These are phyloP conservation scores for Ariopsis seemanni DNA, from an alignment of 2,113 vertebrate genomes.

Conservation along the genomic window DNA sequence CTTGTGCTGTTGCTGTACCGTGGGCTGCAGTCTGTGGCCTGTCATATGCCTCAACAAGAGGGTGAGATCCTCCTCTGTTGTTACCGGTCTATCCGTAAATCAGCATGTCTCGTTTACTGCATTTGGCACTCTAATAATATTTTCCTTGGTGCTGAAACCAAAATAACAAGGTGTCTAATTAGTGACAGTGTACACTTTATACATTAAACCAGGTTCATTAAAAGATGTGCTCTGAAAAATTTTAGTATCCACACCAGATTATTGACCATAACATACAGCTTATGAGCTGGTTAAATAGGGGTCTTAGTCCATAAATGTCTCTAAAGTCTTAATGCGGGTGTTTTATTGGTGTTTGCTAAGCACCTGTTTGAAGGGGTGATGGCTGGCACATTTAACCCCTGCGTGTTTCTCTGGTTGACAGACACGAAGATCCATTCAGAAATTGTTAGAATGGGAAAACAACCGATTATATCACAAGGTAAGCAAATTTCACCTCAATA, in stretches of 20 bases:
- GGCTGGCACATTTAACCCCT: constrained; percentile 15
- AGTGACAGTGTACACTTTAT: constrained; percentile 57
- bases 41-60: constrained; percentile 99
- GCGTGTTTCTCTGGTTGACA: constrained; percentile 64
- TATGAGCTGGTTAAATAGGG: constrained; percentile 69
- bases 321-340: constrained; percentile 45
- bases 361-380: constrained; percentile 43
- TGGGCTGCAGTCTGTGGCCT: constrained; percentile 98
- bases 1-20: constrained; percentile 96
- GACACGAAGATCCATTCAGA: constrained; percentile 97
- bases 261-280: constrained; percentile 69
- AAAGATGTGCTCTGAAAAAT: constrained; percentile 59
- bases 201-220: constrained; percentile 44
- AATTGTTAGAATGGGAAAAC: constrained; percentile 98
- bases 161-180: constrained; percentile 57
- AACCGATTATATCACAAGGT: constrained; percentile 99
- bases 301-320: constrained; percentile 69
- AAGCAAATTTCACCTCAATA: constrained; percentile 50
- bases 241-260: constrained; percentile 59
- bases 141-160: constrained; percentile 49
- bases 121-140: constrained; percentile 56
- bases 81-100: constrained; percentile 59
- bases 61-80: constrained; percentile 74
- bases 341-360: constrained; percentile 66
- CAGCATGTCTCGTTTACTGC: constrained; percentile 55